Percentiles rank a stretch among this genome's conserved stretches.
Evolutionary conservation across 2,113 vertebrate species (phyloP).

Genomic region (Thryonomys swinderianus): DNA sequence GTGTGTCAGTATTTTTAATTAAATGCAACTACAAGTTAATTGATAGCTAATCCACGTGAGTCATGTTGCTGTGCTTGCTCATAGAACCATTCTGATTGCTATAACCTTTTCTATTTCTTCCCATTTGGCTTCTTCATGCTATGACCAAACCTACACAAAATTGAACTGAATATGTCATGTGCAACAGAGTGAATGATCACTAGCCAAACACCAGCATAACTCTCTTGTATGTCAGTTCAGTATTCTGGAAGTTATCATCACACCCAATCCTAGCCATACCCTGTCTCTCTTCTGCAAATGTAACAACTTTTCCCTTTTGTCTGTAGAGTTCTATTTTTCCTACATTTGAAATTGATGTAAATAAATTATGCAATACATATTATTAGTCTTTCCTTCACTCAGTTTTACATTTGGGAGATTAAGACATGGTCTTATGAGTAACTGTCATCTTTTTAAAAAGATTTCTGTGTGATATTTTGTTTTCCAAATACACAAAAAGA

Average conservation of each 20-base stretch:
- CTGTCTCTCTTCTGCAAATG: not conserved
- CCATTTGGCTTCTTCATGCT: not conserved
- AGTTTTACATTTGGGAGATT: not conserved
- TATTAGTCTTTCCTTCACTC: not conserved
- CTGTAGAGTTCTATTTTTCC: not conserved
- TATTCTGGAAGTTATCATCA: not conserved
- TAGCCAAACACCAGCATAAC: not conserved
- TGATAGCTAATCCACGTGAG: not conserved
- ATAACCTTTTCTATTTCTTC: not conserved
- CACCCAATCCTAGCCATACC: not conserved
- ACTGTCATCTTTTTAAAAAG: not conserved
- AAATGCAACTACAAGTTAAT: not conserved
- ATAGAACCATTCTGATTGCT: not conserved
- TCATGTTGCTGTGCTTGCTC: not conserved
- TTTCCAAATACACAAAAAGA: slow-evolving; percentile 4
- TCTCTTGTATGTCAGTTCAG: not conserved
- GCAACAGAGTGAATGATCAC: not conserved
- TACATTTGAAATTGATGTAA: not conserved
- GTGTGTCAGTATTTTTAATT: not conserved
- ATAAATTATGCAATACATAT: not conserved
- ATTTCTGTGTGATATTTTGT: not conserved
- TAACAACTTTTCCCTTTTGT: not conserved
- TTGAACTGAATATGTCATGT: not conserved
- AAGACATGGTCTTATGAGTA: not conserved
- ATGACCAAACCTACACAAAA: slow-evolving; percentile 12